phyloP scores from a whole-genome alignment of 2,797 vertebrate genomes.

The Poeciliopsis gracilis region DNA sequence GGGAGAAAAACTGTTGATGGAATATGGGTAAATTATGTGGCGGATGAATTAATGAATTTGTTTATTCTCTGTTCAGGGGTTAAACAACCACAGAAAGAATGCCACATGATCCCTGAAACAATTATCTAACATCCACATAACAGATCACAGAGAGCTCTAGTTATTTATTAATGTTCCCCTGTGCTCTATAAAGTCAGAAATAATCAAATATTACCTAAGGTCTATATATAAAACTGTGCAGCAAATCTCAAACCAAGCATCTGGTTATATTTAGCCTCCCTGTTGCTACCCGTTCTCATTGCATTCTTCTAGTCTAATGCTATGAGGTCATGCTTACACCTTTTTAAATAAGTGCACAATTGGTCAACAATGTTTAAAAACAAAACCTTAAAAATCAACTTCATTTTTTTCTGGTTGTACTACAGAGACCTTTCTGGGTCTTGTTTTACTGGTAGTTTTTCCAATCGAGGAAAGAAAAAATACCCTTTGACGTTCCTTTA shows the following conservation, averaged over 20 bases:
- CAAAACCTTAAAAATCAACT: constrained; percentile 21
- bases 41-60: not conserved
- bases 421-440: constrained; percentile 16
- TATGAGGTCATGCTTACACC: constrained; percentile 47
- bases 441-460: not conserved
- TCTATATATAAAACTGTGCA: constrained; percentile 23
- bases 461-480: not conserved
- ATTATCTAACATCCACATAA: not conserved
- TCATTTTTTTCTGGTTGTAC: constrained; percentile 36
- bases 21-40: not conserved
- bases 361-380: constrained; percentile 48
- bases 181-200: constrained; percentile 17
- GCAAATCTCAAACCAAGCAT: constrained; percentile 41
- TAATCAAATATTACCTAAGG: constrained; percentile 33
- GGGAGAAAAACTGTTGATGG: not conserved
- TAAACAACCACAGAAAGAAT: not conserved
- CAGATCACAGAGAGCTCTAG: not conserved
- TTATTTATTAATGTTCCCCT: not conserved
- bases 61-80: constrained; percentile 11
- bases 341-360: constrained; percentile 20
- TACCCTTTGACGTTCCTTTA: too few species aligned
- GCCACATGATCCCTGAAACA: not conserved
- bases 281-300: constrained; percentile 59
- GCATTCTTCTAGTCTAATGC: constrained; percentile 33
- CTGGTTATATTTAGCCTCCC: constrained; percentile 61